Evolutionary conservation across 2,888 invertebrate species (phyloP), one percentile per base, ranked within the genome.

Genomic region (Epinotia ramella): DNA sequence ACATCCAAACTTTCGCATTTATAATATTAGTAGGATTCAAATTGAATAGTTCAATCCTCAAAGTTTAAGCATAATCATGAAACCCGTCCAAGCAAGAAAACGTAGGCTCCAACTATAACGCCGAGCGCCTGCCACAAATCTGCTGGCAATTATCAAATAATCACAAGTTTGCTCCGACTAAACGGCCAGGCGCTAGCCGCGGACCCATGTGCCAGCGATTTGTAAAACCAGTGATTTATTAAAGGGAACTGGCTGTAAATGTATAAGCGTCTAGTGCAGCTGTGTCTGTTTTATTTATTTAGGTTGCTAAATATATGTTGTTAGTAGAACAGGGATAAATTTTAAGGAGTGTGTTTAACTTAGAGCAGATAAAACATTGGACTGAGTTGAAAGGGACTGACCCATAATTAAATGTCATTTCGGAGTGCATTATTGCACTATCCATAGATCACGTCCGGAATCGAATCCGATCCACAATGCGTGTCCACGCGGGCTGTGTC

Each of bases 111-210:
- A 20, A 59, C 56, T 74, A 46, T 64, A 63, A 62, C 9, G 33
- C 13, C 13, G 16, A 40, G 72, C 77, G 79, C 79, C 80, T 78
- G 77, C 67, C 33, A 56, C 59, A 56, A 75, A 78, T 63, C 71
- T 74, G 49, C 60, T 11, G 76, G 80, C 82, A 83, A 85, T 81
- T 79, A 80, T 73, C 79, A 68, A 73, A 73, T 67, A 81, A 83
- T 81, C 81, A 81, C 81, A 84, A 84, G 83, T 84, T 86, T 83
- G 85, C 86, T 80, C 80, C 56, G 77, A 80, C 81, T 81, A 82
- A 84, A 83, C 83, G 82, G 79, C 78, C 83, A 86, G 87, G 86
- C 86, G 84, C 80, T 79, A 73, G 53, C 74, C 66, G 53, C 66
- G 66, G 53, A 28, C 65, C 70, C 75, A 71, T 72, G 76, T 76